Conservation (phyloP, 2,113 vertebrate genomes). For the Vimba vimba region DNA sequence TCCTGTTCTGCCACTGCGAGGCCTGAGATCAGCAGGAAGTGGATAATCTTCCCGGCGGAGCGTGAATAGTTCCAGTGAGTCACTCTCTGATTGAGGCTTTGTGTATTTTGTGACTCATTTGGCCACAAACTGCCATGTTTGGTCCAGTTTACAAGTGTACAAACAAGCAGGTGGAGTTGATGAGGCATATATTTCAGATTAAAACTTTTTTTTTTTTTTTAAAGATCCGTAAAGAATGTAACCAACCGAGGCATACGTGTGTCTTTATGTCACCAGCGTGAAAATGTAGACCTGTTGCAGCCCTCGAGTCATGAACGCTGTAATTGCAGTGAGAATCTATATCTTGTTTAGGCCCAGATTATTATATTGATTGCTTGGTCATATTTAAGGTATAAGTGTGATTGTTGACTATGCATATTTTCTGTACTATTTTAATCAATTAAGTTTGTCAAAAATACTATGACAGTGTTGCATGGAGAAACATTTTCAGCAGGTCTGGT, state of each 20-base stretch:
- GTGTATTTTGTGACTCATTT: conserved; percentile 54
- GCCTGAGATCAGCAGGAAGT: conserved; percentile 53
- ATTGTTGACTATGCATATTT: background rate
- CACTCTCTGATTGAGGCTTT: conserved; percentile 42
- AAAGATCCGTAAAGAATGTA: background rate
- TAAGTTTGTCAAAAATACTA: background rate
- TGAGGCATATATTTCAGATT: background rate
- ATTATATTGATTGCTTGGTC: background rate
- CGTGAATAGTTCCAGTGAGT: conserved; percentile 58
- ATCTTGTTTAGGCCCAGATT: background rate
- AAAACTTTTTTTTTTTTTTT: no score
- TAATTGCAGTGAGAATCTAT: background rate
- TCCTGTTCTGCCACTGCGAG: conserved; percentile 40
- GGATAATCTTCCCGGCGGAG: conserved; percentile 50
- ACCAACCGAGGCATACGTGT: background rate
- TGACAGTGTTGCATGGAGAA: background rate
- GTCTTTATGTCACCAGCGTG: background rate
- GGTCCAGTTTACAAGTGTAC: conserved; percentile 50
- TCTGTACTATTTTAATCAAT: background rate
- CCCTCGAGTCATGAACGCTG: background rate
- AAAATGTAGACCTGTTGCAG: background rate
- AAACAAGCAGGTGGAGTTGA: conserved; percentile 43
- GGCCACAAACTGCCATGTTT: conserved; percentile 37
- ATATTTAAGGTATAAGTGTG: background rate
- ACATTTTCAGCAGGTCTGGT: no score